Conservation (phyloP, 2,113 vertebrate genomes). For the Microcebus griseorufus region DNA sequence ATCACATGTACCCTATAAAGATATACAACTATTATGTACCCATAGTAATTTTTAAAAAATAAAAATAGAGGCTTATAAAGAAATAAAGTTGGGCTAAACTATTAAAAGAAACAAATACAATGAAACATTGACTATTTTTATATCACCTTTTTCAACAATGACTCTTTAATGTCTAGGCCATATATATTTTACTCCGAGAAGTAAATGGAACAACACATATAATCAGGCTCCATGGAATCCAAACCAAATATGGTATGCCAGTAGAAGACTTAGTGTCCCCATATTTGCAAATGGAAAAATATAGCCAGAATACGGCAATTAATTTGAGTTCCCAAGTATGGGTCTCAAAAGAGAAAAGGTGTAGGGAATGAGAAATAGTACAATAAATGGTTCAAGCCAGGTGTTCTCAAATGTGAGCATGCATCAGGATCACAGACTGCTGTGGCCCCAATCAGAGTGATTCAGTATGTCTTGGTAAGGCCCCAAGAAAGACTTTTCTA, state of each 20-base stretch:
- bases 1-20: no score
- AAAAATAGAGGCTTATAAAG: no score
- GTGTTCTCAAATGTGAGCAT: not conserved
- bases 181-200: not conserved
- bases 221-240: not conserved
- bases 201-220: not conserved
- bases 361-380: not conserved
- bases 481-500: not conserved
- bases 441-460: not conserved
- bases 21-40: no score
- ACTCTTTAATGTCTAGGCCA: not conserved
- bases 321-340: not conserved
- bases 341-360: not conserved
- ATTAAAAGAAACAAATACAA: not conserved
- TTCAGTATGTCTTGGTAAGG: not conserved
- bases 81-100: no score
- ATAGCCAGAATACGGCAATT: not conserved
- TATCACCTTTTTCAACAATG: not conserved
- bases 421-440: not conserved
- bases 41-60: no score
- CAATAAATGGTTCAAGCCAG: not conserved
- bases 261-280: not conserved
- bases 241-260: not conserved
- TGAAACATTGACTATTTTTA: not conserved
- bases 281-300: not conserved